Percentiles rank a stretch among this genome's conserved stretches.
These are phyloP conservation scores for Apomyelois bistriatella DNA, from an alignment of 2,888 invertebrate species.

Conservation along the genomic window DNA sequence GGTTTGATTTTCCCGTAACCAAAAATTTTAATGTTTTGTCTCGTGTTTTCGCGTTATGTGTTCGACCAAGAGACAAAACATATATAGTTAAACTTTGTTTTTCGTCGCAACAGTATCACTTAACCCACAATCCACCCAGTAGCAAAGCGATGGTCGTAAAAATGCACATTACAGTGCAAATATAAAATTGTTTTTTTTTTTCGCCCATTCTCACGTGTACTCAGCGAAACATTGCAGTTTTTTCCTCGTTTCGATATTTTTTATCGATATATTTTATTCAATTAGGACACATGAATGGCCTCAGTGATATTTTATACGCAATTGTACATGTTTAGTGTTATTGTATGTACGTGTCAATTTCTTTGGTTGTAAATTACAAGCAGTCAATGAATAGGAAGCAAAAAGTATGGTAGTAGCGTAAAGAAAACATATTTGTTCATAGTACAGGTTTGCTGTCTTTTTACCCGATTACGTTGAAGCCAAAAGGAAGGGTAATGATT, in stretches of 20 bases:
- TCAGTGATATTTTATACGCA: constrained; percentile 27
- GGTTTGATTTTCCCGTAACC: no score
- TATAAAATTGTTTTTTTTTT: constrained; percentile 59
- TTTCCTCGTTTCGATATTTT: constrained; percentile 30
- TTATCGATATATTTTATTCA: constrained; percentile 34
- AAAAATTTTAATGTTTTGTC: no score
- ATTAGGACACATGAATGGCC: constrained; percentile 27
- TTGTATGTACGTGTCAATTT: not conserved
- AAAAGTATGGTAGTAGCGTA: not conserved
- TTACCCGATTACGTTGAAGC: no score
- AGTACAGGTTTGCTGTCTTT: no score
- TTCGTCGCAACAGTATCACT: constrained; percentile 30
- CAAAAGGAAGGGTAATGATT: no score
- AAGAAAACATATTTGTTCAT: no score
- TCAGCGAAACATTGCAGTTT: constrained; percentile 46
- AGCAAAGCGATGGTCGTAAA: constrained; percentile 58
- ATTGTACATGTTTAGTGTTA: constrained; percentile 14
- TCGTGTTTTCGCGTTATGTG: no score
- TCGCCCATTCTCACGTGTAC: constrained; percentile 50
- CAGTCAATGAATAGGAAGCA: not conserved
- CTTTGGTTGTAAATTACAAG: not conserved
- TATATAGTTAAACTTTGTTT: no score
- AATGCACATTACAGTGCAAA: constrained; percentile 71
- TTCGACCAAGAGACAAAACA: no score
- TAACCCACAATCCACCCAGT: constrained; percentile 30